Evolutionary conservation across 2,888 invertebrate species (phyloP).

Genomic region (Sabellastarte sp.): DNA sequence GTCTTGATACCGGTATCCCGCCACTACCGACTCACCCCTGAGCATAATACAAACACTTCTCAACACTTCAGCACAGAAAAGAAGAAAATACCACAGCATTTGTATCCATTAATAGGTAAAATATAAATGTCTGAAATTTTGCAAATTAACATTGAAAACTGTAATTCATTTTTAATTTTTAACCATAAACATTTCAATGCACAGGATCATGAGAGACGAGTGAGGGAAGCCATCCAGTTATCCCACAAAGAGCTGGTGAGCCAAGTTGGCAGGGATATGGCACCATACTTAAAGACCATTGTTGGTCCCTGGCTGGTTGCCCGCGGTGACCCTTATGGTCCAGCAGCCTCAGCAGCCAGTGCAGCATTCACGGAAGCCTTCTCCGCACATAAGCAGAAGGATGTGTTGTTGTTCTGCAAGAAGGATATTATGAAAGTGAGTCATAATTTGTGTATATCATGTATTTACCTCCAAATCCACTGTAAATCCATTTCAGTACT

Average conservation of each 20-base stretch:
- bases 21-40: too few relatives aligned
- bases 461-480: too few relatives aligned
- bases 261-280: slow-evolving; percentile 74
- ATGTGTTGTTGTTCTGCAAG: slow-evolving; percentile 80
- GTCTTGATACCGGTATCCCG: too few relatives aligned
- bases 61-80: too few relatives aligned
- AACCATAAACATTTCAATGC: too few relatives aligned
- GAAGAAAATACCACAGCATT: too few relatives aligned
- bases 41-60: too few relatives aligned
- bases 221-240: slow-evolving; percentile 75
- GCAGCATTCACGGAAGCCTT: slow-evolving; percentile 74
- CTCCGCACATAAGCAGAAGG: slow-evolving; percentile 73
- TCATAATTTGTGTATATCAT: too few relatives aligned
- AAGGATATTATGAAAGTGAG: slow-evolving; percentile 70
- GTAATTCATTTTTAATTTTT: background rate
- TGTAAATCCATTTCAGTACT: too few relatives aligned
- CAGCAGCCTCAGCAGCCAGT: slow-evolving; percentile 74
- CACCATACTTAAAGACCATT: slow-evolving; percentile 75
- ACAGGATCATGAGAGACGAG: slow-evolving; percentile 76
- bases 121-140: background rate
- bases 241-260: slow-evolving; percentile 69
- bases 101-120: too few relatives aligned
- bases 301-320: slow-evolving; percentile 82
- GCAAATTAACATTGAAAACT: background rate
- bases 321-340: slow-evolving; percentile 81